Conservation (phyloP, 2,113 vertebrate species). For the Melierax canorus region DNA sequence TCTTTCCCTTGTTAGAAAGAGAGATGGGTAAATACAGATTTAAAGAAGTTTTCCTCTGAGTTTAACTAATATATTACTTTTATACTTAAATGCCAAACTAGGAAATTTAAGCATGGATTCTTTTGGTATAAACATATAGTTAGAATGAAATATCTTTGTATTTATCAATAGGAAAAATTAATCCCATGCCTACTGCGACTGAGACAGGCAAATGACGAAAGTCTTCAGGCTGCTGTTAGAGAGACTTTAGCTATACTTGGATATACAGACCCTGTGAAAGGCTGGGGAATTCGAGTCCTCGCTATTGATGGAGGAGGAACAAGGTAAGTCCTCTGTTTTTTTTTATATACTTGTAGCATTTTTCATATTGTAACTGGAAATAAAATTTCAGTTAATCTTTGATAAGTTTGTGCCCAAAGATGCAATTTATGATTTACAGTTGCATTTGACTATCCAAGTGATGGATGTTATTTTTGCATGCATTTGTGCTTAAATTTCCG, state of each 20-base stretch:
- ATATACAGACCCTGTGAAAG: slow-evolving; percentile 87
- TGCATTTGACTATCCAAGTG: background rate
- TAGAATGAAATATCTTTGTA: background rate
- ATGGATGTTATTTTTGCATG: background rate
- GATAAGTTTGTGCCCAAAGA: background rate
- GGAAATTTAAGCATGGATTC: background rate
- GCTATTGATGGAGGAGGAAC: slow-evolving; percentile 95
- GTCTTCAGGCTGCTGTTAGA: slow-evolving; percentile 86
- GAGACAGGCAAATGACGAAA: slow-evolving; percentile 82
- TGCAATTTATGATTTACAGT: background rate
- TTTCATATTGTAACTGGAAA: background rate
- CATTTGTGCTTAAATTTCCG: background rate
- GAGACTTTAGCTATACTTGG: slow-evolving; percentile 89
- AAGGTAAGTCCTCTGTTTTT: slow-evolving; percentile 72
- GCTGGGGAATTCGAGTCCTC: slow-evolving; percentile 86
- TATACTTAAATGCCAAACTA: background rate
- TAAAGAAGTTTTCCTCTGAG: background rate
- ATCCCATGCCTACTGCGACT: slow-evolving; percentile 88
- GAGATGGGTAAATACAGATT: background rate
- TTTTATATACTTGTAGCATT: background rate
- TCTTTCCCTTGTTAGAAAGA: background rate
- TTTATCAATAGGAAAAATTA: slow-evolving; percentile 78
- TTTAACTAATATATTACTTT: background rate
- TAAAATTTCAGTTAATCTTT: background rate
- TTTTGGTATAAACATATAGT: background rate